These are phyloP conservation scores for Chrysolina americana DNA, from an alignment of 2,888 invertebrate species.

Conservation along the genomic window DNA sequence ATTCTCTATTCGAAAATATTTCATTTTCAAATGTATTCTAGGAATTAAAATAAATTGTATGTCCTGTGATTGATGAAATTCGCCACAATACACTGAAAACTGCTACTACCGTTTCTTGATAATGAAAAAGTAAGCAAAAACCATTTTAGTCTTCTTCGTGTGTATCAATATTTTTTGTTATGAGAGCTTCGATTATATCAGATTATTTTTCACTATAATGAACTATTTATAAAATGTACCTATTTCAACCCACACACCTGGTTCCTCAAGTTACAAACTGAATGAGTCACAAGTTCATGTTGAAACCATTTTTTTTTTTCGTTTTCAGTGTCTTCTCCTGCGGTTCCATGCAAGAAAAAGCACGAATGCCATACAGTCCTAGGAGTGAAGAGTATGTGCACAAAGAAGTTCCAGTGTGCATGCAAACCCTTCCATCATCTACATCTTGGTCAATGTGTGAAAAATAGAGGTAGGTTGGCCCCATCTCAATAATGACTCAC, in stretches of 20 bases:
- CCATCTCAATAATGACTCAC: not conserved
- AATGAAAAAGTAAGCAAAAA: no score
- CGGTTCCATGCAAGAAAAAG: constrained; percentile 52
- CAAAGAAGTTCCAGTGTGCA: constrained; percentile 57
- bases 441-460: constrained; percentile 61
- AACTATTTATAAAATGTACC: not conserved
- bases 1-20: no score
- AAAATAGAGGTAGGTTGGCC: constrained; percentile 58
- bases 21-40: no score
- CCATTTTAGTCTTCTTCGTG: no score
- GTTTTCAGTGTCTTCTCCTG: constrained; percentile 52
- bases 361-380: constrained; percentile 57
- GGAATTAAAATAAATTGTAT: no score
- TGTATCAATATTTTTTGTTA: no score
- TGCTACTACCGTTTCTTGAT: no score
- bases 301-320: constrained; percentile 1
- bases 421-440: constrained; percentile 63
- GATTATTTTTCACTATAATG: no score
- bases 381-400: constrained; percentile 60
- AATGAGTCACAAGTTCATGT: not conserved
- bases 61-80: no score
- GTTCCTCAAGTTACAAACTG: not conserved
- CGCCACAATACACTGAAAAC: no score
- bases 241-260: not conserved
- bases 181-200: no score